Base-by-base conservation (phyloP, 1,140 invertebrate genomes). In the Hypothenemus hampei region DNA sequence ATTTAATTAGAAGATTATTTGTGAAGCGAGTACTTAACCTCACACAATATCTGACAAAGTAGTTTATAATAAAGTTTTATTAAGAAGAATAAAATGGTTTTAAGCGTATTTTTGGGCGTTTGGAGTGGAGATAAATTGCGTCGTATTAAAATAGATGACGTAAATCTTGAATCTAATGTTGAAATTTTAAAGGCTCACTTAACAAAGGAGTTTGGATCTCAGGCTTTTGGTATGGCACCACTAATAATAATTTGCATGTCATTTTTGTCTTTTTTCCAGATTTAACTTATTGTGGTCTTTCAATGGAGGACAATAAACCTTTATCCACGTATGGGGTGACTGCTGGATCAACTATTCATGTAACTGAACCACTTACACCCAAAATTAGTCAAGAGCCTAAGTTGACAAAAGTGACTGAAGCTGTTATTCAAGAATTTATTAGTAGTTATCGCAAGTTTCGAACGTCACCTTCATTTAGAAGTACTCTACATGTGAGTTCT, bases 131-230 rank as follows among this genome's bases (percentile, higher is more conserved):
- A 56, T 22, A 39, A 69, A 22, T 67, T 73, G 49, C 65, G 66
- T 40, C 68, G 71, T n/a, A 68, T 77, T 40, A 76, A 73, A 61
- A 52, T 79, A 11, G 72, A 69, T 19, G 67, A 77, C 61, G 56
- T 79, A 10, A 72, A 78, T 67, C 66, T 79, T n/a, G 72, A 78
- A 23, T 69, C 60, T 0, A 79, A 76, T 62, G 72, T 79, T 1
- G 69, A 74, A 51, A 57, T 73, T 57, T 79, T 10, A 73, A 73
- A 67, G 60, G 63, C 21, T 62, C 74, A 55, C 69, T 73, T 61
- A 71, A 73, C 4, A 62, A 66, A 52, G 70, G 72, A 75, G 41
- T 48, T 77, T 15, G 59, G 71, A 1, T 73, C 72, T 35, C 66
- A 78, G 51, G 65, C 70, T 18, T 31, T 51, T 18, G 36, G 54